Percentiles rank a stretch among this genome's conserved stretches.
phyloP scores from a whole-genome alignment of 1,140 invertebrate species.

The Augochlora pura region DNA sequence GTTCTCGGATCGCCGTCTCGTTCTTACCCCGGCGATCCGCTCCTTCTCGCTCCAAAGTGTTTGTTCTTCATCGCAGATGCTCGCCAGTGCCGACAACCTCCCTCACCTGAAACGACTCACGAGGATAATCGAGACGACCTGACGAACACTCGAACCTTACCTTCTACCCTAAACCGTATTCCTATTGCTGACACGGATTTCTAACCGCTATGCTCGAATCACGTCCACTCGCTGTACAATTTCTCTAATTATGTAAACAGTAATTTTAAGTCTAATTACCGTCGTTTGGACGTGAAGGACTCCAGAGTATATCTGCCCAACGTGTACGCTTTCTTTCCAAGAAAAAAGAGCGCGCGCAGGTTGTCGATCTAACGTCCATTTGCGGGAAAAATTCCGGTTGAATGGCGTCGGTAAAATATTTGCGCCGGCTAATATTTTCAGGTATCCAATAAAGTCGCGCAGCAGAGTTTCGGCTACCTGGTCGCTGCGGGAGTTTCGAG shows the following conservation, averaged over 20 bases:
- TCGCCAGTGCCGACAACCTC: constrained; percentile 63
- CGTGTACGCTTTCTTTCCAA: no score
- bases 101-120: constrained; percentile 37
- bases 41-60: constrained; percentile 10
- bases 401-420: constrained; percentile 3
- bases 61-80: constrained; percentile 58
- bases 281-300: no score
- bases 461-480: constrained; percentile 12
- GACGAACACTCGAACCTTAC: constrained; percentile 30
- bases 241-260: no score
- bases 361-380: not conserved
- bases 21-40: constrained; percentile 11
- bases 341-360: no score
- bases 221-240: no score
- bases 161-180: constrained; percentile 36
- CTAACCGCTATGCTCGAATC: not conserved
- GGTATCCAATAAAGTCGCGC: not conserved
- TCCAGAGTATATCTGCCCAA: no score
- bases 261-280: no score
- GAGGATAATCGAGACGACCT: constrained; percentile 55
- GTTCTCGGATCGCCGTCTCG: constrained; percentile 32
- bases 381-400: not conserved
- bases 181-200: constrained; percentile 2
- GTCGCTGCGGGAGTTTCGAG: constrained; percentile 25
- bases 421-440: not conserved